Base-by-base conservation (phyloP, 2,888 invertebrate species). In the Ichneumoninae sp. region DNA sequence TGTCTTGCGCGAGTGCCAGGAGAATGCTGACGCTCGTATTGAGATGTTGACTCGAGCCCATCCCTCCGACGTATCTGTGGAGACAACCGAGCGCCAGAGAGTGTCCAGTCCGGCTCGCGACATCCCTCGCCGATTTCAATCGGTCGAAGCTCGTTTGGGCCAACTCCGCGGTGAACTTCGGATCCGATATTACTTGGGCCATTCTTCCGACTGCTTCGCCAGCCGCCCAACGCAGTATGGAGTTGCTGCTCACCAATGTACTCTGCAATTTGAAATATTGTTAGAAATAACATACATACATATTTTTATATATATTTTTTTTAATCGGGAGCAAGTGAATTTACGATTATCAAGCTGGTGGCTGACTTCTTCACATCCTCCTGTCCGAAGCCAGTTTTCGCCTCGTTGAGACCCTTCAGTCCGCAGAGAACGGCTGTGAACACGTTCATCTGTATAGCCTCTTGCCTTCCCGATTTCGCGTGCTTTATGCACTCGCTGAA, bases 361-460 rank as follows among this genome's bases (percentile, higher is more conserved):
- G 97, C 96, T 22, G 97, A 96, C 93, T 96, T 98, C 91, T 97
- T 97, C 0, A 98, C 98, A 87, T 98, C 97, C 85, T 98, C 98
- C 90, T 98, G 98, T 0, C 98, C 98, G 79, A 98, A 95, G 36
- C 95, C 95, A 66, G 96, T 96, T 94, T 99, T 98, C 75, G 96
- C 96, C 90, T 99, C 98, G 8, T 98, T 97, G 3, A 99, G 94
- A 26, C 97, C 97, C 92, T 98, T 97, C 89, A 99, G 94, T 0
- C 99, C 98, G 88, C 98, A 96, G 71, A 99, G 94, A 36, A 99
- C 94, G 0, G 99, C 98, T 0, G 99, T 98, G 93, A 99, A 98
- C 75, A 99, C 97, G 93, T 99, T 99, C 94, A 99, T 97, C 94
- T 99, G 99, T 22, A 97, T 97, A 0, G 99, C 99, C 93, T 99